Conservation (phyloP, 2,888 invertebrate species). For the Diabrotica balteata region DNA sequence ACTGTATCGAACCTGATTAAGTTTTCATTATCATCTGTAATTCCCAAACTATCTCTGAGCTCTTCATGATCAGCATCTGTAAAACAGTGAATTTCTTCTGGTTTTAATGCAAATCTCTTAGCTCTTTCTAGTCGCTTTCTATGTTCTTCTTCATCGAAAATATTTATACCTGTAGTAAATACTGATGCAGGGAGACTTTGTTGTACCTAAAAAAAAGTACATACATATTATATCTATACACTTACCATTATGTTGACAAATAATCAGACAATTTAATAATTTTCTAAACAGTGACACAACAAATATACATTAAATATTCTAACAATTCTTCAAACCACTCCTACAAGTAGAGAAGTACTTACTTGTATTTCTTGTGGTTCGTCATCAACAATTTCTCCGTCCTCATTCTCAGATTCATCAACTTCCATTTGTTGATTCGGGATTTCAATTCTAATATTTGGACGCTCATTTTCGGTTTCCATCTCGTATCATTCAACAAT, state of each 20-base stretch:
- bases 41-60: constrained; percentile 63
- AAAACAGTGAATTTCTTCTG: constrained; percentile 57
- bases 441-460: constrained; percentile 61
- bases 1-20: constrained; percentile 76
- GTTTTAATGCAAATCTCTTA: constrained; percentile 65
- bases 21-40: constrained; percentile 67
- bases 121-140: constrained; percentile 65
- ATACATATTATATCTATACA: not conserved
- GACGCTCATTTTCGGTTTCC: constrained; percentile 48
- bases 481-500: constrained; percentile 1
- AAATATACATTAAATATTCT: not conserved
- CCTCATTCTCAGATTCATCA: constrained; percentile 57
- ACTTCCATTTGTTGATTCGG: constrained; percentile 64
- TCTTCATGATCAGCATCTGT: constrained; percentile 59
- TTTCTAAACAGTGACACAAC: too few relatives aligned
- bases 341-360: not conserved
- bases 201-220: constrained; percentile 40
- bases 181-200: constrained; percentile 54
- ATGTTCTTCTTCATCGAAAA: constrained; percentile 62
- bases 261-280: too few relatives aligned
- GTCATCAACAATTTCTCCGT: constrained; percentile 58
- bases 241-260: too few relatives aligned
- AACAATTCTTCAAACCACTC: not conserved
- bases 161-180: constrained; percentile 62
- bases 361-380: constrained; percentile 14